These are phyloP conservation scores for Sebastiscus tertius DNA, from an alignment of 2,797 vertebrate genomes.

Conservation along the genomic window DNA sequence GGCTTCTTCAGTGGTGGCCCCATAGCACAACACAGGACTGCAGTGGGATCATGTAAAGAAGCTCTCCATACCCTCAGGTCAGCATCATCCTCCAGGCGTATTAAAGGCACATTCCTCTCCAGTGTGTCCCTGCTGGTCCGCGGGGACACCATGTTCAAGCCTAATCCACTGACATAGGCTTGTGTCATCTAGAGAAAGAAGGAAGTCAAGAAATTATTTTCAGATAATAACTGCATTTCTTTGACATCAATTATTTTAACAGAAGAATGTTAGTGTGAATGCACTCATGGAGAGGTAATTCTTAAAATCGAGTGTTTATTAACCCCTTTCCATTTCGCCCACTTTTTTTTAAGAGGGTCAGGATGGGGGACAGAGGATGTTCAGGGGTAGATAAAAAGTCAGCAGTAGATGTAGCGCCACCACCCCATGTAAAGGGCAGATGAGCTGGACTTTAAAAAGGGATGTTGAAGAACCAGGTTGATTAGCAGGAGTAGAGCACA, in stretches of 20 bases:
- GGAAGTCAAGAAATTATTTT: not conserved
- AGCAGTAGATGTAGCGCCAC: no score
- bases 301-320: not conserved
- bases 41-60: not conserved
- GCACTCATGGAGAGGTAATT: not conserved
- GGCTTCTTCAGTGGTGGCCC: conserved; percentile 21
- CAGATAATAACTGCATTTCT: not conserved
- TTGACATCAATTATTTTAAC: not conserved
- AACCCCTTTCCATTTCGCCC: no score
- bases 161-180: conserved; percentile 65
- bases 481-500: no score
- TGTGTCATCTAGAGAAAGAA: conserved; percentile 76
- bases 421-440: no score
- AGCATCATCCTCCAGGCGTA: conserved; percentile 83
- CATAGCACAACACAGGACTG: conserved; percentile 5
- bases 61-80: conserved; percentile 83
- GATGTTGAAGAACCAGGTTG: no score
- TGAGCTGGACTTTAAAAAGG: no score
- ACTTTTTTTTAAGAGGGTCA: no score
- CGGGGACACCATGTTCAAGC: conserved; percentile 75
- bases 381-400: no score
- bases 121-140: conserved; percentile 64
- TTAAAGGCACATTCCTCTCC: conserved; percentile 85
- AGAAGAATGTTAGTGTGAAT: not conserved
- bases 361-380: no score